Conservation (phyloP, 2,888 invertebrate species). For the Cryptocephalus moraei region DNA sequence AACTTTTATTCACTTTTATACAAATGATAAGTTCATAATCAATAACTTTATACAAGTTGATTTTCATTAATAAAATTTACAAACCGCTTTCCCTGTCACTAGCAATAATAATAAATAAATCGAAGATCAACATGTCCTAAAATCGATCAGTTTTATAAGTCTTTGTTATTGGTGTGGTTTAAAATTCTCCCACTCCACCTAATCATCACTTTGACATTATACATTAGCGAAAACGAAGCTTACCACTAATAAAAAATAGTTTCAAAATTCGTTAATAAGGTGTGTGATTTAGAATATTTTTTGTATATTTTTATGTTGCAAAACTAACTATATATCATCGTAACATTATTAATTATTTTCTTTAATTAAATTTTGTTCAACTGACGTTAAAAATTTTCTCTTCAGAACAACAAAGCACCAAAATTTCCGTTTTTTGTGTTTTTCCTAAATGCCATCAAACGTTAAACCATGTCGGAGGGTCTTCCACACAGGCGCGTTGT, state of each 20-base stretch:
- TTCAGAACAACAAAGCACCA: constrained; percentile 14
- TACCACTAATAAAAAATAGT: constrained; percentile 8
- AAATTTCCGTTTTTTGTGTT: constrained; percentile 2
- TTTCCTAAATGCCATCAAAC: not conserved
- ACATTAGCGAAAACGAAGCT: constrained; percentile 5
- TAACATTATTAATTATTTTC: constrained; percentile 3
- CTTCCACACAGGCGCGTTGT: not conserved
- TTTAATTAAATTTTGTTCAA: constrained; percentile 1
- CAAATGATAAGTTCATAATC: too few relatives aligned
- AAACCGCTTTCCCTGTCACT: constrained; percentile 1
- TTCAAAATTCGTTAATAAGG: constrained; percentile 9
- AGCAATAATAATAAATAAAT: not conserved
- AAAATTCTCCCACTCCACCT: constrained; percentile 1
- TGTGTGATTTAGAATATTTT: constrained; percentile 13
- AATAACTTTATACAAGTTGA: too few relatives aligned
- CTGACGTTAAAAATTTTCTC: constrained; percentile 9
- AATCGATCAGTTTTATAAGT: too few relatives aligned
- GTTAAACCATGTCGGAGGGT: not conserved
- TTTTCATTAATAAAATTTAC: constrained; percentile 1
- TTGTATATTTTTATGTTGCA: constrained; percentile 4
- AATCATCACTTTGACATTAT: not conserved
- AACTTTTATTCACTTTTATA: not conserved
- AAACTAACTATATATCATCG: constrained; percentile 9
- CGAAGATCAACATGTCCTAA: too few relatives aligned
- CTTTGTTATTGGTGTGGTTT: too few relatives aligned